phyloP scores from a whole-genome alignment of 2,888 invertebrate genomes.

The Drosophila pseudotakahashii region DNA sequence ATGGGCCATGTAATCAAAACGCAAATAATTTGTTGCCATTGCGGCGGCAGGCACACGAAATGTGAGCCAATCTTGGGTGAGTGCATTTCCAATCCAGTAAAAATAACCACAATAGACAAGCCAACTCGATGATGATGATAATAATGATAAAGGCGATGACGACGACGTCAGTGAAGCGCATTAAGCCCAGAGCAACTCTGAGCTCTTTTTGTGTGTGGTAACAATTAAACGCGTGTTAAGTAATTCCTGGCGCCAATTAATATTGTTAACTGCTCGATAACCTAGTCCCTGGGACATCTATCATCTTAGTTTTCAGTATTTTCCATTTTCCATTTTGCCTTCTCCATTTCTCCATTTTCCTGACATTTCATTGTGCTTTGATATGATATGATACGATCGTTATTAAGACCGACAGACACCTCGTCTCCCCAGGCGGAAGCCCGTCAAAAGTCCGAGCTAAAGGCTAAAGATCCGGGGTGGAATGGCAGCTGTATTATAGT shows the following conservation, averaged over 20 bases:
- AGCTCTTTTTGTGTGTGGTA: slow-evolving; percentile 47
- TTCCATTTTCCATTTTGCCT: slow-evolving; percentile 1
- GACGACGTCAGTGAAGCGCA: slow-evolving; percentile 71
- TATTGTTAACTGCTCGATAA: slow-evolving; percentile 48
- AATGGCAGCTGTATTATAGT: neutral
- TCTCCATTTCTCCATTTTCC: neutral
- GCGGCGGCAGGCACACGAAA: slow-evolving; percentile 58
- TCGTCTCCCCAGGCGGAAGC: slow-evolving; percentile 3
- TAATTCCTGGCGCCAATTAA: slow-evolving; percentile 59
- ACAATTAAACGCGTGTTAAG: slow-evolving; percentile 73
- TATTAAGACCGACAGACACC: slow-evolving; percentile 5
- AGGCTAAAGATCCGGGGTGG: slow-evolving; percentile 30
- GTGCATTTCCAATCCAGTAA: slow-evolving; percentile 68
- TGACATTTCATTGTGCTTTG: slow-evolving; percentile 5
- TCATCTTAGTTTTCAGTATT: slow-evolving; percentile 2
- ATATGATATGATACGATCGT: neutral
- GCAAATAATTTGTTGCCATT: slow-evolving; percentile 74
- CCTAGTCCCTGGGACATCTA: slow-evolving; percentile 15
- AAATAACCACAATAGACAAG: slow-evolving; percentile 7
- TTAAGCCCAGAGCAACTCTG: slow-evolving; percentile 31
- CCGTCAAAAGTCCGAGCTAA: slow-evolving; percentile 9
- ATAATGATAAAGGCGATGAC: slow-evolving; percentile 12
- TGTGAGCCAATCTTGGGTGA: slow-evolving; percentile 69
- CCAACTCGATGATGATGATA: slow-evolving; percentile 4
- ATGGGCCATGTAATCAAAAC: slow-evolving; percentile 57